A percentile compares a stretch with the other conserved stretches of the same genome.
Conservation (phyloP, 2,797 vertebrate species). For the Molossus molossus region DNA sequence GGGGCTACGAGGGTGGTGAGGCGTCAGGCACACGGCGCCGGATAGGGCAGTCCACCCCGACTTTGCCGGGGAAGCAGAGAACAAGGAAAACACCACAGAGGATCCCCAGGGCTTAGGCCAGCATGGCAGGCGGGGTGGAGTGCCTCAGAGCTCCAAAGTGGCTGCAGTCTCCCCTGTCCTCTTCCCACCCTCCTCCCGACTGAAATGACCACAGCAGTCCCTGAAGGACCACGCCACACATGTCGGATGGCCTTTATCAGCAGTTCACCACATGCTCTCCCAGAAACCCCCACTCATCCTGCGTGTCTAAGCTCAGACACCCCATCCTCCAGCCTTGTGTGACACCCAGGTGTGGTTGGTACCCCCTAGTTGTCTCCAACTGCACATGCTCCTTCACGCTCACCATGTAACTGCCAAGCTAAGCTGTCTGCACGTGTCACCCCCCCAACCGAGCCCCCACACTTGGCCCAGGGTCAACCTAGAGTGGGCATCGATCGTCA, state of each 20-base stretch:
- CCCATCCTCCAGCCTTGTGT: not conserved
- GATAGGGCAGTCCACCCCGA: not conserved
- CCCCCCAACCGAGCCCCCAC: not conserved
- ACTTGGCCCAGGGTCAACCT: not conserved
- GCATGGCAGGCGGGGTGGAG: rapidly evolving
- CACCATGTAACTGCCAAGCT: not conserved
- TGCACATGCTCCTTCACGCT: not conserved
- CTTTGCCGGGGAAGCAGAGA: no score
- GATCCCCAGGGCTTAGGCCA: not conserved
- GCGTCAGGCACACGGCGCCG: not conserved
- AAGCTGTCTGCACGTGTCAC: not conserved
- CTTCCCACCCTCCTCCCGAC: not conserved
- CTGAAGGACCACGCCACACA: not conserved
- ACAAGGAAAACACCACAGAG: not conserved
- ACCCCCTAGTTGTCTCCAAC: not conserved
- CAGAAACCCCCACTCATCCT: not conserved
- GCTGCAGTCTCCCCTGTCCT: not conserved
- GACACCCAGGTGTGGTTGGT: not conserved
- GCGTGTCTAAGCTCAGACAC: not conserved
- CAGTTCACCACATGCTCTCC: not conserved
- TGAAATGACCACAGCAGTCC: not conserved
- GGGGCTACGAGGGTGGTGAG: not conserved
- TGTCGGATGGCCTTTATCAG: not conserved
- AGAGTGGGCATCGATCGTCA: not conserved
- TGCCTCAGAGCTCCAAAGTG: not conserved